Base-by-base conservation (phyloP, 2,797 vertebrate genomes). In the Microhierax caerulescens region DNA sequence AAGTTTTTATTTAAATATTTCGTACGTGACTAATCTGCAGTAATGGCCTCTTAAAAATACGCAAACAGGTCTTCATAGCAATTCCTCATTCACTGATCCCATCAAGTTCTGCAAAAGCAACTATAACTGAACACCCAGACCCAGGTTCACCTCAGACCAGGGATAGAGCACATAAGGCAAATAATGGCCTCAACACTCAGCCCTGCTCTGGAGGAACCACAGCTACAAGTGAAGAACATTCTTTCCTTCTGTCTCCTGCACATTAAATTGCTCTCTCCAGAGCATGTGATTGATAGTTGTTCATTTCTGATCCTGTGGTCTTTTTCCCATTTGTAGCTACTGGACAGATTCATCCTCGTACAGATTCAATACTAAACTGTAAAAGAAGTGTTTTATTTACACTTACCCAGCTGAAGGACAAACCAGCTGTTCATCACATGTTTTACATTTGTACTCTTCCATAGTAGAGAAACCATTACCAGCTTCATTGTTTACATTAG, bases 351-450 rank as follows among this genome's bases (percentile, higher is more conserved):
- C 53, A 65, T 22, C 13, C 61, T 17, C 69, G n/a, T 57, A 63
- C 16, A 88, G 54, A 88, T 24, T 74, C 0, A 1, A 75, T 39
- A 67, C 28, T 36, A 41, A 79, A 50, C 65, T 75, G 57, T 39
- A 72, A 32, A 64, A 83, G 10, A 53, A 90, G 50, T 45, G 50
- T 51, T 93, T 69, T 78, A 59, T 88, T 95, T 86, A 78, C 73
- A 73, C 30, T 93, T 54, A 45, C 5, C 51, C 88, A 88, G 81
- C 36, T 60, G 48, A 91, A 84, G 61, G 34, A 79, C 23, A 36
- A 80, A 34, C 53, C 69, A 79, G 88, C 77, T 94, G 75, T 51
- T 77, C 74, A 86, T 93, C 70, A 84, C 63, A 67, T 95, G 90
- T 56, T 81, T 86, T 50, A 73, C 43, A 78, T 22, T 83, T 50